Evolutionary conservation across 2,797 vertebrate genomes (phyloP), one percentile per base, ranked within the genome.

Genomic region (Loris lydekkerianus): DNA sequence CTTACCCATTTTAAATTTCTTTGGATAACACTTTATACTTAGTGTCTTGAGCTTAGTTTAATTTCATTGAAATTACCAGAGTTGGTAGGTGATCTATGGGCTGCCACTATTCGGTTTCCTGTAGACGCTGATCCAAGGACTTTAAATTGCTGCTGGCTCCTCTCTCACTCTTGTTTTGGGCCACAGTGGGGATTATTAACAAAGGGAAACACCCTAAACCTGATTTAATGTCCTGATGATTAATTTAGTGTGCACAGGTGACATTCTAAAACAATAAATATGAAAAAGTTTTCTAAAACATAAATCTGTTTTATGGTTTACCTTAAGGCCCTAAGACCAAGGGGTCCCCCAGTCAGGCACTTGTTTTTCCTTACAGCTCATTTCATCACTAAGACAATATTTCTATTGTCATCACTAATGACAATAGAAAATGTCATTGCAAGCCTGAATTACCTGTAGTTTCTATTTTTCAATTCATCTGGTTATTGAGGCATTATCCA

Each of bases 261-360:
- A 89, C 67, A 87, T 77, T 10, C 76, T 89, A 86, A 93, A 87
- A 88, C 86, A 29, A 10, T 84, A 11, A 95, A 91, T 94, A 95
- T 83, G 27, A 93, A 27, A 95, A 80, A 70, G 40, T 29, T 63
- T 63, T 89, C 10, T 21, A 61, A 87, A 77, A 63, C 37, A 40
- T 78, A 61, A 86, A 10, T 81, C 23, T 60, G 9, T 20, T 3
- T 40, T 40, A 40, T 40, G 40, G 3, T 40, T 40, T 3, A 5
- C 40, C 40, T 3, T 40, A 40, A 40, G 40, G 40, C 40, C 40
- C 40, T 88, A 65, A 67, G 21, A n/a, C 31, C n/a, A 46, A 76
- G 27, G 15, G 2, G 1, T 90, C 86, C 87, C 13, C 17, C n/a
- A 94, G 37, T 43, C 37, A 7, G 92, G 65, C 15, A 53, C 67